phyloP scores from a whole-genome alignment of 2,888 invertebrate genomes.

The Tinea pellionella region DNA sequence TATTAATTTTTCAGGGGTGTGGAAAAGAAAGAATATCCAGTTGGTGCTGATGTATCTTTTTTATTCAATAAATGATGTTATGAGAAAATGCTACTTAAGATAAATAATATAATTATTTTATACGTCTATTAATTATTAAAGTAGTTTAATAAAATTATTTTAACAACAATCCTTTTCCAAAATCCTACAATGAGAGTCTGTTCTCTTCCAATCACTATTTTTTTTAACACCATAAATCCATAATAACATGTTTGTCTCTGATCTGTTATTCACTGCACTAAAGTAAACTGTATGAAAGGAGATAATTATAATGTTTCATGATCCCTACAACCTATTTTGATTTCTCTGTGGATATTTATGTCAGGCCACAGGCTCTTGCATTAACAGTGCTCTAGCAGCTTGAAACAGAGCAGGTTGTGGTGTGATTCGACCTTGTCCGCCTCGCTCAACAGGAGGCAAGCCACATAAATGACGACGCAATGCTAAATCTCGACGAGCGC shows the following conservation, averaged over 20 bases:
- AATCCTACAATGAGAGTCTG: too few species aligned
- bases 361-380: slow-evolving; percentile 32
- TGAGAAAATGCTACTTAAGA: neutral
- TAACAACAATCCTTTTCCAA: too few species aligned
- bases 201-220: too few species aligned
- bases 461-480: slow-evolving; percentile 78
- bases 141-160: too few species aligned
- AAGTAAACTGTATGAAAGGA: too few species aligned
- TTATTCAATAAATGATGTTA: slow-evolving; percentile 29
- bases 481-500: slow-evolving; percentile 82
- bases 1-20: slow-evolving; percentile 54
- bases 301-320: too few species aligned
- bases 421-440: slow-evolving; percentile 53
- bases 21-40: slow-evolving; percentile 60
- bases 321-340: too few species aligned
- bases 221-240: too few species aligned
- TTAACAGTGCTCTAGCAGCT: slow-evolving; percentile 62
- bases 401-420: slow-evolving; percentile 64
- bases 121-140: neutral
- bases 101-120: neutral
- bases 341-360: neutral
- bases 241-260: too few species aligned
- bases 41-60: slow-evolving; percentile 73
- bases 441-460: slow-evolving; percentile 73
- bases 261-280: too few species aligned